Evolutionary conservation across 2,113 vertebrate species (phyloP).

Genomic region (Ctenodactylus gundi): DNA sequence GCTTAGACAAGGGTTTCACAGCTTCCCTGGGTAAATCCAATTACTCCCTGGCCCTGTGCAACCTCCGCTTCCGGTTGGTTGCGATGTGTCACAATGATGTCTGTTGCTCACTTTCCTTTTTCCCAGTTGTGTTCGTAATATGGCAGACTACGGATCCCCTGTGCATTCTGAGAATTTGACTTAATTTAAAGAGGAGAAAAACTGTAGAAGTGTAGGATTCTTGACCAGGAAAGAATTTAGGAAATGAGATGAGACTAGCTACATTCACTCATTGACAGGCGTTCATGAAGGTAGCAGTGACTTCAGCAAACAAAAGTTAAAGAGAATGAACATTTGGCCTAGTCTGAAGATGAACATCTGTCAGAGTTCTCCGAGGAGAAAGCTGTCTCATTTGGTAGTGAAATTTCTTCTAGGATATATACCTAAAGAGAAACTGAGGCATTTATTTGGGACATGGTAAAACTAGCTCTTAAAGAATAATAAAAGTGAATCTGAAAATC

Average conservation of each 20-base stretch:
- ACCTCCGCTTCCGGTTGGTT: neutral
- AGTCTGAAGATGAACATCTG: neutral
- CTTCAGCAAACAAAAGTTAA: neutral
- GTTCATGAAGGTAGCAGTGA: neutral
- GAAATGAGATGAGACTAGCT: neutral
- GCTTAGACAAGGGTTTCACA: conserved; percentile 5
- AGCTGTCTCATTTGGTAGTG: neutral
- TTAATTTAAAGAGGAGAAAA: conserved; percentile 17
- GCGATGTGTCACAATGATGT: neutral
- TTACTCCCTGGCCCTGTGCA: neutral
- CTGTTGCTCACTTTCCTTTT: neutral
- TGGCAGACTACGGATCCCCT: neutral
- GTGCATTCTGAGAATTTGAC: conserved; percentile 18
- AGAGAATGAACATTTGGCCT: neutral
- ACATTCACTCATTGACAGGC: neutral
- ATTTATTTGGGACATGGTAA: neutral
- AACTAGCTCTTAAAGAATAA: neutral
- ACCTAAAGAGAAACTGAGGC: neutral
- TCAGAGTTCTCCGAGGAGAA: neutral
- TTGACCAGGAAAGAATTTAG: neutral
- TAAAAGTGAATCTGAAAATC: neutral
- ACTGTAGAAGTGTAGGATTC: neutral
- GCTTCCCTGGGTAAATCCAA: neutral
- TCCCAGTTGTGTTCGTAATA: neutral
- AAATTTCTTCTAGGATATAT: neutral